A percentile compares a stretch with the other conserved stretches of the same genome.
Evolutionary conservation across 2,888 invertebrate species (phyloP).

Genomic region (Anthophora plumipes): DNA sequence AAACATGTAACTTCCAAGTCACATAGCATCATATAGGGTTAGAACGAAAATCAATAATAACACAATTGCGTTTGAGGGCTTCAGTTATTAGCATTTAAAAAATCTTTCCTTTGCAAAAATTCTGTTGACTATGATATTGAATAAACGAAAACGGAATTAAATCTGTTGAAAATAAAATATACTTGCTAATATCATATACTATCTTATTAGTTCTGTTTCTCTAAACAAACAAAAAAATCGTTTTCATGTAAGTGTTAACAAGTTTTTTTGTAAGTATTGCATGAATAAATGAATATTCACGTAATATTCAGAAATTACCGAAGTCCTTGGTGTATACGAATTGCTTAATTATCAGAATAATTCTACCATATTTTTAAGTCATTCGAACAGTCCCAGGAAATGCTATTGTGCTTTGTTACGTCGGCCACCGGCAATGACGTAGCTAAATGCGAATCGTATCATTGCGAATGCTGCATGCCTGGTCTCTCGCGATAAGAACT

Average conservation of each 20-base stretch:
- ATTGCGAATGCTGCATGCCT: not conserved
- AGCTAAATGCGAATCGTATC: conserved; percentile 6
- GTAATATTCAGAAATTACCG: not conserved
- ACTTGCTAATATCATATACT: no score
- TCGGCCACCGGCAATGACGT: not conserved
- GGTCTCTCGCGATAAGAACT: not conserved
- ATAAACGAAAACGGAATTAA: no score
- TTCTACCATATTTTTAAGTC: not conserved
- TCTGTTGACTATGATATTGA: no score
- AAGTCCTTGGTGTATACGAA: not conserved
- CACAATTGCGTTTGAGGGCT: no score
- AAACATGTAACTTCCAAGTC: no score
- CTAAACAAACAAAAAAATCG: not conserved
- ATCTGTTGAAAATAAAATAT: no score
- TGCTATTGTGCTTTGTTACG: not conserved
- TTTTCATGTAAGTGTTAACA: not conserved
- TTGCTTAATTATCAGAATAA: not conserved
- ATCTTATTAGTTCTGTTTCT: no score
- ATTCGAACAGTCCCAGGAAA: not conserved
- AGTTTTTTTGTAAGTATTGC: no score
- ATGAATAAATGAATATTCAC: not conserved
- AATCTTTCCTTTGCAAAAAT: no score
- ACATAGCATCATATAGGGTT: no score
- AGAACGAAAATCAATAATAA: no score
- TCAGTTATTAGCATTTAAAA: no score